phyloP scores from a whole-genome alignment of 2,888 invertebrate genomes.

The Thymelicus sylvestris region DNA sequence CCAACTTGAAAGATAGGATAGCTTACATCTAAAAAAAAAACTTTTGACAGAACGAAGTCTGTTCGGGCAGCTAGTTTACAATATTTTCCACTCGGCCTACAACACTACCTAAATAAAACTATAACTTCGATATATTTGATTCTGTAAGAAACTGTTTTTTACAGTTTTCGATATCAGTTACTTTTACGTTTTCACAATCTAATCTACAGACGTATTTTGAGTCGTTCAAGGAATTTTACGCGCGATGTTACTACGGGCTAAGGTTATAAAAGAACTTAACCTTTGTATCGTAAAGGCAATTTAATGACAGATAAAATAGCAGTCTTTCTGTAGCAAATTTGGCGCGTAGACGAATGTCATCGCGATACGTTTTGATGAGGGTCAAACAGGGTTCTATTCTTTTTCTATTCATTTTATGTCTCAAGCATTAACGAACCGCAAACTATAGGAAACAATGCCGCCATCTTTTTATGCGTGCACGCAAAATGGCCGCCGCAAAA shows the following conservation, averaged over 20 bases:
- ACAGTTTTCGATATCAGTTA: background rate
- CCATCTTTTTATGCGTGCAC: constrained; percentile 53
- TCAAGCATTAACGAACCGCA: constrained; percentile 41
- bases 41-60: too few relatives aligned
- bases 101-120: too few relatives aligned
- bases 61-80: too few relatives aligned
- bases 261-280: constrained; percentile 16
- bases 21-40: too few relatives aligned
- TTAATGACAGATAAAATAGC: constrained; percentile 33
- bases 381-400: constrained; percentile 54
- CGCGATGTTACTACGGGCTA: constrained; percentile 7
- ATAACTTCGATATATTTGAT: too few relatives aligned
- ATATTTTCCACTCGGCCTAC: too few relatives aligned
- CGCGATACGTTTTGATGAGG: constrained; percentile 54
- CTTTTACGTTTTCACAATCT: background rate
- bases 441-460: constrained; percentile 49
- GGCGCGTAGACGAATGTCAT: constrained; percentile 28
- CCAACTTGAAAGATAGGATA: too few relatives aligned
- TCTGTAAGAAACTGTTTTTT: background rate
- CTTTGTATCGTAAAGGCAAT: constrained; percentile 21
- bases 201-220: constrained; percentile 3
- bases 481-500: constrained; percentile 55
- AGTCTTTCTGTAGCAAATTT: constrained; percentile 20
- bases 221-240: constrained; percentile 7
- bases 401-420: constrained; percentile 35